Evolutionary conservation across 2,888 invertebrate species (phyloP).

Genomic region (Philereme transversata): DNA sequence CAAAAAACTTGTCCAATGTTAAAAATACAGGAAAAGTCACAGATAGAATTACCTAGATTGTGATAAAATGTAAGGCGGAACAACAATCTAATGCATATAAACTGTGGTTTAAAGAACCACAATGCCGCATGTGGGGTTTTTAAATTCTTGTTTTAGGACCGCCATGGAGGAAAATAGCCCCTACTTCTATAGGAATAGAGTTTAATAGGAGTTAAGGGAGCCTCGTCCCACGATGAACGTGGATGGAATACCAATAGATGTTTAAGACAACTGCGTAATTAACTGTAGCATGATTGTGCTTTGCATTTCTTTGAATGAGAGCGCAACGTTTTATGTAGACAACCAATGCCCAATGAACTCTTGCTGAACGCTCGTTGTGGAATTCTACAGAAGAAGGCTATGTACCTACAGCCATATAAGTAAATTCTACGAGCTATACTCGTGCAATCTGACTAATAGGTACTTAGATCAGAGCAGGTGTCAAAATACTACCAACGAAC

Average conservation of each 20-base stretch:
- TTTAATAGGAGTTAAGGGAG: not conserved
- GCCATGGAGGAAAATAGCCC: conserved; percentile 9
- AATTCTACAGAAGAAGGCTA: no score
- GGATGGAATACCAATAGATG: conserved; percentile 24
- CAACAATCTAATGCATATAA: conserved; percentile 29
- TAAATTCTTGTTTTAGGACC: conserved; percentile 8
- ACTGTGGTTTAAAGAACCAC: conserved; percentile 28
- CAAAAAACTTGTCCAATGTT: conserved; percentile 19
- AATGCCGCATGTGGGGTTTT: conserved; percentile 31
- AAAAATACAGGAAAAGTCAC: conserved; percentile 24
- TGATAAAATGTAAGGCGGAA: conserved; percentile 26
- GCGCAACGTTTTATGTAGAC: conserved; percentile 1
- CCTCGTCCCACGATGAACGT: conserved; percentile 14
- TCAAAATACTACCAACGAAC: no score
- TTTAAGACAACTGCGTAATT: conserved; percentile 35
- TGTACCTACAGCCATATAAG: no score
- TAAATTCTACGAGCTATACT: no score
- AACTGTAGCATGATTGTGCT: conserved; percentile 29
- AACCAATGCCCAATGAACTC: no score
- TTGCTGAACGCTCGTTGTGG: no score
- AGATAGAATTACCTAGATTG: conserved; percentile 28
- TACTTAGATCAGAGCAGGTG: no score
- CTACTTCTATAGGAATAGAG: conserved; percentile 6
- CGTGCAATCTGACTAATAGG: no score
- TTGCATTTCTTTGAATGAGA: conserved; percentile 19